A percentile compares a stretch with the other conserved stretches of the same genome.
phyloP scores from a whole-genome alignment of 2,113 vertebrate species.

The Brienomyrus brachyistius region DNA sequence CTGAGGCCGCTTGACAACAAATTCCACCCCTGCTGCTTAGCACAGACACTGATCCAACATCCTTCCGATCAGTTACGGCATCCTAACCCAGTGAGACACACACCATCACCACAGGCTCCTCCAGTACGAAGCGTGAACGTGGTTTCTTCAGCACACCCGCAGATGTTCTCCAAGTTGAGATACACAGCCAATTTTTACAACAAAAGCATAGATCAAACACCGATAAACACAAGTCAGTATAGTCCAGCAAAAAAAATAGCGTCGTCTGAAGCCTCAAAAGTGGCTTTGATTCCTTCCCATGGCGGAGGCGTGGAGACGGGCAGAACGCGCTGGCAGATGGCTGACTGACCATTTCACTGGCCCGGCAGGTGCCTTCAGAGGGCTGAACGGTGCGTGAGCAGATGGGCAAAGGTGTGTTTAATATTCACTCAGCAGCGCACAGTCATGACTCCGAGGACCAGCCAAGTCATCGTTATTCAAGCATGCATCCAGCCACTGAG shows the following conservation, averaged over 20 bases:
- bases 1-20: not conserved
- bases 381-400: conserved; percentile 34
- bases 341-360: conserved; percentile 29
- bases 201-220: not conserved
- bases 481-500: conserved; percentile 26
- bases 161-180: not conserved
- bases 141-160: not conserved
- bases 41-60: not conserved
- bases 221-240: not conserved
- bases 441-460: conserved; percentile 19
- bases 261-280: not conserved
- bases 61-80: not conserved
- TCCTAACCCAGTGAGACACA: not conserved
- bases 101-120: not conserved
- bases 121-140: not conserved
- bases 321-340: conserved; percentile 21
- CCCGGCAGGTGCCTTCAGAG: conserved; percentile 28
- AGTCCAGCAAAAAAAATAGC: not conserved
- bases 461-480: conserved; percentile 35
- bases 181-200: not conserved
- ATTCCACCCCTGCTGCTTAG: not conserved
- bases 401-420: conserved; percentile 50
- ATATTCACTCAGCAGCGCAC: conserved; percentile 46
- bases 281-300: not conserved
- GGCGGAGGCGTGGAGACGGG: not conserved